Percentiles rank a stretch among this genome's conserved stretches.
Evolutionary conservation across 2,888 invertebrate species (phyloP).

Genomic region (Lithosia quadra): DNA sequence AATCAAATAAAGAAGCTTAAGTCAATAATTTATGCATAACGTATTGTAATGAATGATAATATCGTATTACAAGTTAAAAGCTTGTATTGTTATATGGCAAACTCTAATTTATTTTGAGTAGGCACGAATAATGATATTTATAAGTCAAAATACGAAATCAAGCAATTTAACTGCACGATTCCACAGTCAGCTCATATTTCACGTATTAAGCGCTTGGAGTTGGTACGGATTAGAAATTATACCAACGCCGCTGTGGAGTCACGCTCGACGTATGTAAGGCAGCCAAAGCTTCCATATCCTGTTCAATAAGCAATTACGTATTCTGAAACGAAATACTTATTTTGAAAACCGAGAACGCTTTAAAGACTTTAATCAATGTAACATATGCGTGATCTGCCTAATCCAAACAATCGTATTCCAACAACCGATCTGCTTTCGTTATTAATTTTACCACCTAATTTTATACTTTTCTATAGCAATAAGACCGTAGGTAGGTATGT

Average conservation of each 20-base stretch:
- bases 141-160: conserved; percentile 34
- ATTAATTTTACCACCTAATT: conserved; percentile 43
- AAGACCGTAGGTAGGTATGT: conserved; percentile 30
- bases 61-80: neutral
- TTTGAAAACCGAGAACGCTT: conserved; percentile 34
- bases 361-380: conserved; percentile 43
- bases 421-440: conserved; percentile 37
- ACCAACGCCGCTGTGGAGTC: conserved; percentile 50
- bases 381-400: conserved; percentile 28
- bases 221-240: conserved; percentile 48
- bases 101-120: neutral
- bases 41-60: neutral
- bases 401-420: conserved; percentile 47
- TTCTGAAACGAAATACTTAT: conserved; percentile 32
- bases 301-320: conserved; percentile 40
- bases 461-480: conserved; percentile 40
- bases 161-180: conserved; percentile 43
- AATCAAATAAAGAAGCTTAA: too few relatives aligned
- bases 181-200: conserved; percentile 52
- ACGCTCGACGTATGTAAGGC: conserved; percentile 51
- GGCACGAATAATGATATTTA: neutral
- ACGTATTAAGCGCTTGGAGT: conserved; percentile 53
- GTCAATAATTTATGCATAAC: neutral
- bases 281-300: conserved; percentile 32
- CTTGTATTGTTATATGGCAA: neutral